These are phyloP conservation scores for Danionella cerebrum DNA, from an alignment of 2,113 vertebrate species.

Conservation along the genomic window DNA sequence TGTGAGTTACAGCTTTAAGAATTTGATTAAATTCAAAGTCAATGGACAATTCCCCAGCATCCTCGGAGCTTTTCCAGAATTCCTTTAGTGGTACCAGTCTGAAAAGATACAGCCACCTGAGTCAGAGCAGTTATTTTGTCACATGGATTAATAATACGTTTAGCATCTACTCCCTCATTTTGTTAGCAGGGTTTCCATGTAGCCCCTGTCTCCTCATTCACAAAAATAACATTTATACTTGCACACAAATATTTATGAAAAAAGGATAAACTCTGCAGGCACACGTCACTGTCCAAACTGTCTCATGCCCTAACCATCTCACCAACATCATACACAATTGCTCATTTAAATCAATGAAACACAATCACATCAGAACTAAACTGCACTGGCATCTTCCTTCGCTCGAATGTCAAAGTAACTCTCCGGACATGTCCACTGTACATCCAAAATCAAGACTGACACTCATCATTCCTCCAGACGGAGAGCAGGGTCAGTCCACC, in stretches of 20 bases:
- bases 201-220: too few relatives aligned
- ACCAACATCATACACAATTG: neutral
- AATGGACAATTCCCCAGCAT: too few relatives aligned
- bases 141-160: too few relatives aligned
- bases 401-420: neutral
- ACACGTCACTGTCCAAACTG: neutral
- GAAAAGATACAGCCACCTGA: too few relatives aligned
- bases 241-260: neutral
- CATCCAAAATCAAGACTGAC: neutral
- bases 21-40: too few relatives aligned
- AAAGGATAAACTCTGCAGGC: neutral
- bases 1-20: too few relatives aligned
- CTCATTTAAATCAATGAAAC: neutral
- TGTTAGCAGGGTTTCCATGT: too few relatives aligned
- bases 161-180: too few relatives aligned
- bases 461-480: neutral
- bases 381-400: neutral
- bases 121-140: too few relatives aligned
- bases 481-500: conserved; percentile 3
- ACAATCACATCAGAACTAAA: neutral
- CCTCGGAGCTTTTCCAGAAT: too few relatives aligned
- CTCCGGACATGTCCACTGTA: neutral
- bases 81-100: too few relatives aligned
- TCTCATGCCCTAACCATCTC: neutral
- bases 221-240: neutral